A percentile compares a stretch with the other conserved stretches of the same genome.
Evolutionary conservation across 2,888 invertebrate genomes (phyloP).

Genomic region (Thecocarcelia acutangulata): DNA sequence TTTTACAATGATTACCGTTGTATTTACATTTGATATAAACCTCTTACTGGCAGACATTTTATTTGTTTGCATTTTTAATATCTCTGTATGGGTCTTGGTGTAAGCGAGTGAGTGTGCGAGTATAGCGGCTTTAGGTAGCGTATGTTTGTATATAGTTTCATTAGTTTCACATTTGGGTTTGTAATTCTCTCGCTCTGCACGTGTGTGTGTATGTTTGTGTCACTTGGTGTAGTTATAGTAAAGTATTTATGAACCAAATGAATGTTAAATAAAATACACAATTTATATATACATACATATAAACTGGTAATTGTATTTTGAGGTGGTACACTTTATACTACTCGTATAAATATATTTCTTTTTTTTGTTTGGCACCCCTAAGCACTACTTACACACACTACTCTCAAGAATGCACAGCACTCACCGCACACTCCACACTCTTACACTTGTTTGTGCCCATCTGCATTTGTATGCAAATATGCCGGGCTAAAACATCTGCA

Average conservation of each 20-base stretch:
- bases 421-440: neutral
- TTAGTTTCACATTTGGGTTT: neutral
- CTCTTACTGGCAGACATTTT: constrained; percentile 45
- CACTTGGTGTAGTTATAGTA: constrained; percentile 44
- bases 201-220: neutral
- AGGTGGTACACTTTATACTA: constrained; percentile 18
- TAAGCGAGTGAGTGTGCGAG: neutral
- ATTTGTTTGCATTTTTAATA: neutral
- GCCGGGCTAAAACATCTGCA: constrained; percentile 8
- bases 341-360: neutral
- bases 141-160: neutral
- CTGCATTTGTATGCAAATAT: neutral
- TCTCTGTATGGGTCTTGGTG: neutral
- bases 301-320: constrained; percentile 33
- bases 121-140: too few relatives aligned
- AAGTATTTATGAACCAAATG: constrained; percentile 66
- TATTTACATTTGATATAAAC: constrained; percentile 8
- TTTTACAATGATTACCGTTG: neutral
- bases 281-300: constrained; percentile 9
- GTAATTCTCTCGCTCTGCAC: too few relatives aligned
- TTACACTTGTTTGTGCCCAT: neutral
- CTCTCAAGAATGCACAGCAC: neutral
- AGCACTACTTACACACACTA: constrained; percentile 8
- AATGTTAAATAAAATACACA: constrained; percentile 57
- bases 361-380: constrained; percentile 5